A percentile compares a stretch with the other conserved stretches of the same genome.
Conservation (phyloP, 2,888 invertebrate genomes). For the Andrena hattorfiana region DNA sequence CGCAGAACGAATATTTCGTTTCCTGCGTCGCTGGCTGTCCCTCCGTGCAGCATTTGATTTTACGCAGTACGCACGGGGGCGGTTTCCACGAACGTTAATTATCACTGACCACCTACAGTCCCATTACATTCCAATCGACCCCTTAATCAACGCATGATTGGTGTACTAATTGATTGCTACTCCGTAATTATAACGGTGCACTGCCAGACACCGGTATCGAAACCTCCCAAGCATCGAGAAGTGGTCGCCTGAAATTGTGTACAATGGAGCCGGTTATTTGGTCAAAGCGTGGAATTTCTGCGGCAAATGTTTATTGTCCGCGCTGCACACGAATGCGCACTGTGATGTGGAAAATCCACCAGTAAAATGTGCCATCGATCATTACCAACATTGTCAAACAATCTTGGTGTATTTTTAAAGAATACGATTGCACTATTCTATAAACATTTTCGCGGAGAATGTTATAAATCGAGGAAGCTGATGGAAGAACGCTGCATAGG, state of each 20-base stretch:
- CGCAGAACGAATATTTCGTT: constrained; percentile 80
- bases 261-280: constrained; percentile 26
- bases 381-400: not conserved
- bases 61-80: constrained; percentile 82
- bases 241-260: constrained; percentile 41
- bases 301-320: not conserved
- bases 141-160: constrained; percentile 85
- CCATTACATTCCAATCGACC: constrained; percentile 85
- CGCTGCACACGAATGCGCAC: too few relatives aligned
- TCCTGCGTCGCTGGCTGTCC: constrained; percentile 75
- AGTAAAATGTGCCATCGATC: not conserved
- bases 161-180: constrained; percentile 85
- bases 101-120: constrained; percentile 84
- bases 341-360: not conserved
- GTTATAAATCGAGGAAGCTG: not conserved
- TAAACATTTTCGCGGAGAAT: not conserved
- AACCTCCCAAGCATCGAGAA: constrained; percentile 59
- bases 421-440: not conserved
- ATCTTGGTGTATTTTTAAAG: not conserved
- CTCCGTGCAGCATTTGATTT: constrained; percentile 81
- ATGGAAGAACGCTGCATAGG: not conserved
- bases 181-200: constrained; percentile 85
- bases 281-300: not conserved
- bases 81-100: constrained; percentile 84
- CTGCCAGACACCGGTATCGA: constrained; percentile 71